Evolutionary conservation across 2,888 invertebrate genomes (phyloP).

Genomic region (Emmelina monodactyla): DNA sequence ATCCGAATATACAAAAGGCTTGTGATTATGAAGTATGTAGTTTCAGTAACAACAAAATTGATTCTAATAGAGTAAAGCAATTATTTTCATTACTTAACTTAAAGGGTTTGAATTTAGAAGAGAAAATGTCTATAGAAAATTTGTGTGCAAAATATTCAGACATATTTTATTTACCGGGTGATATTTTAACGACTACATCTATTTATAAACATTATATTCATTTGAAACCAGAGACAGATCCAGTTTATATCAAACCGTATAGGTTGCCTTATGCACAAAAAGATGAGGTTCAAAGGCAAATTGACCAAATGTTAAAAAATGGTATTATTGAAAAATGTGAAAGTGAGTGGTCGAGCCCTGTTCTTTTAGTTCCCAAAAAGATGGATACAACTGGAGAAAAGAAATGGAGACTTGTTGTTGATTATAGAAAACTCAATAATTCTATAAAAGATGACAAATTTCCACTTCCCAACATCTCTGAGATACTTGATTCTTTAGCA

Average conservation of each 20-base stretch:
- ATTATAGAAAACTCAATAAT: constrained; percentile 7
- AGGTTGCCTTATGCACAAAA: constrained; percentile 7
- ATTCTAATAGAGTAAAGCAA: constrained; percentile 5
- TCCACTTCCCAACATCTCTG: constrained; percentile 8
- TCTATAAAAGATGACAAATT: constrained; percentile 6
- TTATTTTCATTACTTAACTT: constrained; percentile 8
- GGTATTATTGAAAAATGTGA: constrained; percentile 6
- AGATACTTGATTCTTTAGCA: too few species aligned
- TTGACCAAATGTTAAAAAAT: constrained; percentile 7
- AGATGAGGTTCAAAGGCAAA: constrained; percentile 9
- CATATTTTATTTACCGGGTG: constrained; percentile 9
- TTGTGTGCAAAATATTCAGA: constrained; percentile 10
- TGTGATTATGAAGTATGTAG: constrained; percentile 6
- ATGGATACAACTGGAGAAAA: background rate
- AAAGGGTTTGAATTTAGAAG: constrained; percentile 8
- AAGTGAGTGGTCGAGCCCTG: constrained; percentile 8
- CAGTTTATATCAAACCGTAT: constrained; percentile 10
- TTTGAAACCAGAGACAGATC: constrained; percentile 8
- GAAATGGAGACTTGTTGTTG: constrained; percentile 11
- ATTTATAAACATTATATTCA: constrained; percentile 7
- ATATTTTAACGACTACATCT: constrained; percentile 7
- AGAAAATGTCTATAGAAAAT: constrained; percentile 6
- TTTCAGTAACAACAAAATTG: constrained; percentile 3
- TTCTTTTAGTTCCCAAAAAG: constrained; percentile 9
- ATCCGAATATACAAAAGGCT: constrained; percentile 2